Evolutionary conservation across 2,113 vertebrate species (phyloP).

Genomic region (Callipepla californica): DNA sequence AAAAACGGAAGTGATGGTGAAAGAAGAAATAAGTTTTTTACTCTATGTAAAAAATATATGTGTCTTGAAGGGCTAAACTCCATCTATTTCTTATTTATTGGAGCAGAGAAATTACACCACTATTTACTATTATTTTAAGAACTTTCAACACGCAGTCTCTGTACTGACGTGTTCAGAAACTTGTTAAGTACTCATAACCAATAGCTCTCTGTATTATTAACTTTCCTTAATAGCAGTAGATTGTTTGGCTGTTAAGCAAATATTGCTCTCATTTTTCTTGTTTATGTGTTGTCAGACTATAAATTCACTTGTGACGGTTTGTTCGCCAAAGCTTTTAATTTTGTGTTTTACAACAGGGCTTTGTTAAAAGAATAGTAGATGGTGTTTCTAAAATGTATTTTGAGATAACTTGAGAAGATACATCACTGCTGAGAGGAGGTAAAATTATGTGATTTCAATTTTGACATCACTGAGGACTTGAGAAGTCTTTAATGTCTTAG

Average conservation of each 20-base stretch:
- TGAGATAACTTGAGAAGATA: background rate
- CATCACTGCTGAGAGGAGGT: background rate
- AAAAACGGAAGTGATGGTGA: background rate
- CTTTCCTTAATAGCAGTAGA: constrained; percentile 55
- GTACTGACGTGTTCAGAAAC: constrained; percentile 45
- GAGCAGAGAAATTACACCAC: background rate
- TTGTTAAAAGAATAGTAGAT: background rate
- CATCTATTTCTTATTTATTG: background rate
- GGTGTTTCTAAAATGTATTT: background rate
- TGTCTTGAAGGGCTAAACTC: background rate
- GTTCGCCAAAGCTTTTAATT: background rate
- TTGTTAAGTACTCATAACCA: background rate
- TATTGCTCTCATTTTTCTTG: constrained; percentile 36
- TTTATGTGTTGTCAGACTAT: constrained; percentile 1
- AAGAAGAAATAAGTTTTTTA: background rate
- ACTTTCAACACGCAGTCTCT: constrained; percentile 1
- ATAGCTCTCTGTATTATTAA: constrained; percentile 4
- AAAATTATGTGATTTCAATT: background rate
- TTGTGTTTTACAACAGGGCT: background rate
- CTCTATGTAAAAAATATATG: background rate
- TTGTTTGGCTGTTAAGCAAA: constrained; percentile 20
- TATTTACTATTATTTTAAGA: constrained; percentile 23
- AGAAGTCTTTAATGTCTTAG: background rate
- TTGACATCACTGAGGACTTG: background rate
- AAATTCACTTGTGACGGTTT: background rate